Evolutionary conservation across 2,797 vertebrate genomes (phyloP), one percentile per base, ranked within the genome.

Genomic region (Syngnathus acus): DNA sequence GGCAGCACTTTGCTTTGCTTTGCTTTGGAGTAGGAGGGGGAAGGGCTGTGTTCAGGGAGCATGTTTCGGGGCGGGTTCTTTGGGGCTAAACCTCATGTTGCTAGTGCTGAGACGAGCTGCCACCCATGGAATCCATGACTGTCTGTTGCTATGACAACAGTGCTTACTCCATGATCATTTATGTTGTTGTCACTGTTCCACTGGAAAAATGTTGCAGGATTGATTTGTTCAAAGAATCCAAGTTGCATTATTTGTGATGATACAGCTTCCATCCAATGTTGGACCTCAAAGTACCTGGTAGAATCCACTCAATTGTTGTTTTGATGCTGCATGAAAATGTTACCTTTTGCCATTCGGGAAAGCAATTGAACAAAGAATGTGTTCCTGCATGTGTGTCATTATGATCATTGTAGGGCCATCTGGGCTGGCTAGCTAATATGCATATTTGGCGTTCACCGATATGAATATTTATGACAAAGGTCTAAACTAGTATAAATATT

Each of bases 371-470:
- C 40, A 61, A 59, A 59, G 6, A 42, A 61, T 42, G 58, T 21
- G 64, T 65, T 61, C 57, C 23, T 55, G 64, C 19, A 26, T 65
- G 51, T 63, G 64, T 74, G 67, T 68, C 51, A 70, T 75, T 77
- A 76, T 72, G 78, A 83, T 86, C 78, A 82, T 86, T 77, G 79
- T 70, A 80, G 79, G 21, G 83, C 83, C 85, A 88, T 87, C 86
- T 88, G 80, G 80, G 78, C 80, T 77, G 74, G 72, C 74, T 76
- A 66, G 66, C 73, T 72, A 45, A 77, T 88, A 80, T 84, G 79
- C 81, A 81, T 87, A 83, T 85, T 68, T 79, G 75, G 83, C 82
- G 82, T 85, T 82, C 85, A 79, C 72, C 62, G 16, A 50, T 40
- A 82, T 88, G 78, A 75, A 88, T 89, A 88, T 89, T 86, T 79